These are phyloP conservation scores for Anseranas semipalmata DNA, from an alignment of 2,113 vertebrate species.

Conservation along the genomic window DNA sequence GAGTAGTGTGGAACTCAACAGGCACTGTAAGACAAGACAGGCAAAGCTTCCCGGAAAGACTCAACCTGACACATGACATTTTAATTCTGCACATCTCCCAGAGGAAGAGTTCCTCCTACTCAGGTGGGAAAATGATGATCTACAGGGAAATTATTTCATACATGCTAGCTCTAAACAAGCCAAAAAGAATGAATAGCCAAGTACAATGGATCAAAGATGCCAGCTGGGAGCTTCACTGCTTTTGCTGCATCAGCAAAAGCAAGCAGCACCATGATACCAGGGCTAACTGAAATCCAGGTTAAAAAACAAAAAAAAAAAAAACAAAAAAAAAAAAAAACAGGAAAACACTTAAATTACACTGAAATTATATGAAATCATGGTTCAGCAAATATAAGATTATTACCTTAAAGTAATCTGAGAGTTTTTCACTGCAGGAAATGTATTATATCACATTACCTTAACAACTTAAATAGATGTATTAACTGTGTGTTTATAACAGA, in stretches of 20 bases:
- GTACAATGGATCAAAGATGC: background rate
- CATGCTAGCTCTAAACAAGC: background rate
- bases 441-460: background rate
- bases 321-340: background rate
- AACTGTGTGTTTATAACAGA: fast-evolving
- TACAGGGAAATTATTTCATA: background rate
- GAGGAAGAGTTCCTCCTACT: background rate
- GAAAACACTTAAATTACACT: background rate
- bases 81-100: background rate
- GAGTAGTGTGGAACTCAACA: background rate
- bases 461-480: background rate
- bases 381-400: background rate
- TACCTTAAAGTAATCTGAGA: background rate
- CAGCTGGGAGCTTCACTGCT: background rate
- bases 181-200: background rate
- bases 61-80: background rate
- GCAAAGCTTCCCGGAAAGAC: background rate
- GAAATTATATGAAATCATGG: background rate
- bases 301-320: background rate
- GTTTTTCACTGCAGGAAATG: background rate
- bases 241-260: background rate
- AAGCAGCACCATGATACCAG: background rate
- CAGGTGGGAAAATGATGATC: background rate
- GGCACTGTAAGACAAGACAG: background rate
- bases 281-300: background rate